Evolutionary conservation across 2,113 vertebrate genomes (phyloP).

Genomic region (Cynocephalus volans): DNA sequence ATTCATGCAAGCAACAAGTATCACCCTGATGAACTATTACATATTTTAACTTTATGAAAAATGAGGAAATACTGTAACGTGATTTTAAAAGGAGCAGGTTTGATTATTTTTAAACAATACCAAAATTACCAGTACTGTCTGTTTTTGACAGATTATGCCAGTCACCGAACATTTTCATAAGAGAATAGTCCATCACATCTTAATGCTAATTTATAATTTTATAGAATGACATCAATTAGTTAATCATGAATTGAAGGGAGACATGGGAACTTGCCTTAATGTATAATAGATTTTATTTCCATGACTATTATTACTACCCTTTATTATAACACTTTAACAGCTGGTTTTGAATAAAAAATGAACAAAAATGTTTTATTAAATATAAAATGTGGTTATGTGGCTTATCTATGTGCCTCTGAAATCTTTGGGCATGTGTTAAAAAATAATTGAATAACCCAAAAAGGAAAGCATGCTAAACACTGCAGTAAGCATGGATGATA

Average conservation of each 20-base stretch:
- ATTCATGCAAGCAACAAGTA: background rate
- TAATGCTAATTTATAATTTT: background rate
- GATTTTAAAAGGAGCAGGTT: background rate
- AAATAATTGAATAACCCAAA: background rate
- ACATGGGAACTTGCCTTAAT: background rate
- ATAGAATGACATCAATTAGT: background rate
- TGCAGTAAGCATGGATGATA: background rate
- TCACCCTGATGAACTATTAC: background rate
- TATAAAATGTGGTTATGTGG: background rate
- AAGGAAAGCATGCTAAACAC: background rate
- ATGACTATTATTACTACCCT: background rate
- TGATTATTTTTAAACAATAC: background rate
- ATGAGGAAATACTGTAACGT: background rate
- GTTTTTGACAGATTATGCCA: background rate
- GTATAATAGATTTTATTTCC: background rate
- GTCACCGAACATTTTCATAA: background rate
- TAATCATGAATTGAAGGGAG: background rate
- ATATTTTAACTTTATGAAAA: background rate
- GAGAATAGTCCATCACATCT: background rate
- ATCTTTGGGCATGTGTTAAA: background rate
- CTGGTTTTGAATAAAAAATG: background rate
- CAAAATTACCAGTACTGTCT: background rate
- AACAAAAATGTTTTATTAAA: background rate
- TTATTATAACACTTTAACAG: background rate
- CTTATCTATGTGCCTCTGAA: background rate